Conservation (phyloP, 53 echinoderm and acorn worm genomes). For the Zoroaster sp. region DNA sequence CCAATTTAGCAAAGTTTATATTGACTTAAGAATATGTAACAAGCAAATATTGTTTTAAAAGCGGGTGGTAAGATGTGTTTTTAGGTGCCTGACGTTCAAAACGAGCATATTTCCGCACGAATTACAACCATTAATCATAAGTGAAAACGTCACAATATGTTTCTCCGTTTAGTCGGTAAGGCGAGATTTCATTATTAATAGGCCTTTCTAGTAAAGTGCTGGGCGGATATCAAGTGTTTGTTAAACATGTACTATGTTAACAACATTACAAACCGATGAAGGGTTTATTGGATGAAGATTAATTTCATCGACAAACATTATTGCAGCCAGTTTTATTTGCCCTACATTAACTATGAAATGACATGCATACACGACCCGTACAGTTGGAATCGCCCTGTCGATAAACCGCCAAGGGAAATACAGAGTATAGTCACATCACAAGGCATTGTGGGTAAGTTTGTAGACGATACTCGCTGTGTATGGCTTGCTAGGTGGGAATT, state of each 20-base stretch:
- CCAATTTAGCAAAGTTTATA: too few species aligned
- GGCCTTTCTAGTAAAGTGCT: background rate
- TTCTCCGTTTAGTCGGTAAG: background rate
- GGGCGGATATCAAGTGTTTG: background rate
- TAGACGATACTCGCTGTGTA: slow-evolving; percentile 12
- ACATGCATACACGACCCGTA: background rate
- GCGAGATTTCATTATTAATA: background rate
- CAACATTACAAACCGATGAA: background rate
- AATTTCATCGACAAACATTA: background rate
- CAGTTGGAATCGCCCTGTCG: background rate
- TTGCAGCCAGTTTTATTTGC: background rate
- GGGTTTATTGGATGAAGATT: background rate
- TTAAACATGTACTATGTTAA: background rate
- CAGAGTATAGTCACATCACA: background rate
- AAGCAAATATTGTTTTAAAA: too few species aligned
- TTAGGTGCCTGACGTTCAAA: background rate
- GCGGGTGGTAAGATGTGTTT: too few species aligned
- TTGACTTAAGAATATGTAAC: too few species aligned
- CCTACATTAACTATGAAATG: background rate
- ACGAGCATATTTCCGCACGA: background rate
- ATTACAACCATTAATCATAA: background rate
- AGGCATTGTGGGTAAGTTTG: slow-evolving; percentile 45
- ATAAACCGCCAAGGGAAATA: slow-evolving; percentile 35
- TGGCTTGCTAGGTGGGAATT: slow-evolving; percentile 8
- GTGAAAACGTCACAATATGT: background rate